These are phyloP conservation scores for Hemibagrus wyckioides DNA, from an alignment of 2,113 vertebrate species.

Conservation along the genomic window DNA sequence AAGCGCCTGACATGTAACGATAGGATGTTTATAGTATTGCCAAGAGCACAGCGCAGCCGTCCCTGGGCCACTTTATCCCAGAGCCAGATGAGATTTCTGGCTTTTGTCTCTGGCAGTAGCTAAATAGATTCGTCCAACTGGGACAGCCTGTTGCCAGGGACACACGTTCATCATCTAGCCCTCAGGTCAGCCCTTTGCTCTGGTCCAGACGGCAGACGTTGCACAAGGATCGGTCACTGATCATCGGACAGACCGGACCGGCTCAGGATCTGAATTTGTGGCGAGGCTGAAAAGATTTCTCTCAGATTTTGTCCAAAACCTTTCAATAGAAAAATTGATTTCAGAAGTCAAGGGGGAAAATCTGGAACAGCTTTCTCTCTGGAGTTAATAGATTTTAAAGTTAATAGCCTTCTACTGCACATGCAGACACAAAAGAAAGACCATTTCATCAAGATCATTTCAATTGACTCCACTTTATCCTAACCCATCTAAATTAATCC, in stretches of 20 bases:
- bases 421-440: background rate
- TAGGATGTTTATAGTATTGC: conserved; percentile 56
- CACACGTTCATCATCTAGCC: conserved; percentile 41
- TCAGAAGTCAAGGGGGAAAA: conserved; percentile 2
- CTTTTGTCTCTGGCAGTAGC: conserved; percentile 45
- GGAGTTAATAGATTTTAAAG: no score
- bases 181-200: conserved; percentile 49
- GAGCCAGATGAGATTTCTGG: conserved; percentile 48
- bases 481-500: background rate
- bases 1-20: conserved; percentile 32
- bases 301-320: background rate
- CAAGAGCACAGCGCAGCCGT: conserved; percentile 38
- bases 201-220: conserved; percentile 38
- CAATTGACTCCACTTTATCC: background rate
- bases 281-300: background rate
- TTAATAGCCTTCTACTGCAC: background rate
- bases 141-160: conserved; percentile 47
- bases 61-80: conserved; percentile 39
- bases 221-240: conserved; percentile 7
- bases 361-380: conserved; percentile 20
- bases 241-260: conserved; percentile 22
- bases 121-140: conserved; percentile 47
- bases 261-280: conserved; percentile 32
- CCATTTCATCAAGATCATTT: background rate
- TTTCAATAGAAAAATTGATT: background rate